Evolutionary conservation across 92 coral and sea anemone genomes (phyloP), one percentile per base, ranked within the genome.

Genomic region (Chrysogorgia sp.): DNA sequence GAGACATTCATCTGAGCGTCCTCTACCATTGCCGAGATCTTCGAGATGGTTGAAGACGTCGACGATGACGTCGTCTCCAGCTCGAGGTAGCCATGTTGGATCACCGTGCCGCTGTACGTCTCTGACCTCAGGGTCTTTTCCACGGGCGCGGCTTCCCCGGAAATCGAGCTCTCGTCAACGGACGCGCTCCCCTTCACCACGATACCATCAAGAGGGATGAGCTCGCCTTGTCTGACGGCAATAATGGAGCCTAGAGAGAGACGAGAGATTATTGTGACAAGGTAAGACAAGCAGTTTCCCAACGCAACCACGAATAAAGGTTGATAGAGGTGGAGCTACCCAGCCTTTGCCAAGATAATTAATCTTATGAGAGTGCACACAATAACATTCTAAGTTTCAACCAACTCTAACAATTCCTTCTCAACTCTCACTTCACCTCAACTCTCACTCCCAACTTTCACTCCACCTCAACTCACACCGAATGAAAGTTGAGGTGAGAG

Each of bases 1-100:
- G 97, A 83, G 28, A 92, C 86, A 62, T 96, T 78, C 33, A 96
- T 84, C 28, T 96, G 99, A 9, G 99, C 99, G 80, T 96, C 99
- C 55, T 96, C 90, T 0, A 96, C 65, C 79, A 72, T 72, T 8
- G 63, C 64, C 14, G 79, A 72, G 0, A 72, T 96, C 74, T 89
- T 91, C 10, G 97, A 92, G 19, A 96, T 96, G 9, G 99, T 96
- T 29, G 96, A 96, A 19, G 96, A 85, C 12, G 97, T 82, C 7
- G 92, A 89, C 56, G 88, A 91, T 1, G 96, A 83, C 31, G 99
- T 91, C 22, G 99, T 96, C 68, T 88, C 81, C 4, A 96, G 85
- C 80, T 96, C 99, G 61, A 96, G 83, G 92, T 87, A 96, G 66
- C 99, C 99, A 83, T 91, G 91, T 82, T 96, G 99, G 68, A 89